phyloP scores from a whole-genome alignment of 2,888 invertebrate genomes.

The Nomada lathburiana region DNA sequence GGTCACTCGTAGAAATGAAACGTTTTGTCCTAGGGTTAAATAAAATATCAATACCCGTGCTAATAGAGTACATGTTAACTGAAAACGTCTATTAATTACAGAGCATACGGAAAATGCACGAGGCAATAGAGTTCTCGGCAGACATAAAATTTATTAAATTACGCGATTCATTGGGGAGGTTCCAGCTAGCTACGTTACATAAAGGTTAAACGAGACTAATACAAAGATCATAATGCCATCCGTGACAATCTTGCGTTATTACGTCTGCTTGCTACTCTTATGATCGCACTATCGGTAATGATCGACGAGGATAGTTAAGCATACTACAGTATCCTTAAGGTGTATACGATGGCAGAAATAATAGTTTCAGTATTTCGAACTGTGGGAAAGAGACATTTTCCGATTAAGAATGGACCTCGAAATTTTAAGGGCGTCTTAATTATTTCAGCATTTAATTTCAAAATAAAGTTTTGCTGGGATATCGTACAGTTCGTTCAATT shows the following conservation, averaged over 20 bases:
- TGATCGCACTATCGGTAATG: constrained; percentile 35
- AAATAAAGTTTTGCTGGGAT: too few species aligned
- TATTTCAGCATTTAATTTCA: too few species aligned
- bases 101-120: too few species aligned
- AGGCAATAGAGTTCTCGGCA: constrained; percentile 9
- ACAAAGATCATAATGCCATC: constrained; percentile 45
- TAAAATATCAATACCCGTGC: neutral
- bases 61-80: neutral
- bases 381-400: neutral
- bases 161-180: constrained; percentile 14
- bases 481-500: too few species aligned
- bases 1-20: neutral
- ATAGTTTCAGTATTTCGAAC: neutral
- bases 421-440: neutral
- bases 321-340: neutral
- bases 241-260: constrained; percentile 41
- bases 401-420: neutral
- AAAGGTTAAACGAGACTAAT: constrained; percentile 52
- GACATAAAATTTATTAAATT: constrained; percentile 33
- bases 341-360: neutral
- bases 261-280: constrained; percentile 35
- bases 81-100: neutral
- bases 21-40: too few species aligned
- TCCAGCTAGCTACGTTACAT: constrained; percentile 30
- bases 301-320: constrained; percentile 7